These are phyloP conservation scores for Coracopsis vasa DNA, from an alignment of 2,113 vertebrate species.

Conservation along the genomic window DNA sequence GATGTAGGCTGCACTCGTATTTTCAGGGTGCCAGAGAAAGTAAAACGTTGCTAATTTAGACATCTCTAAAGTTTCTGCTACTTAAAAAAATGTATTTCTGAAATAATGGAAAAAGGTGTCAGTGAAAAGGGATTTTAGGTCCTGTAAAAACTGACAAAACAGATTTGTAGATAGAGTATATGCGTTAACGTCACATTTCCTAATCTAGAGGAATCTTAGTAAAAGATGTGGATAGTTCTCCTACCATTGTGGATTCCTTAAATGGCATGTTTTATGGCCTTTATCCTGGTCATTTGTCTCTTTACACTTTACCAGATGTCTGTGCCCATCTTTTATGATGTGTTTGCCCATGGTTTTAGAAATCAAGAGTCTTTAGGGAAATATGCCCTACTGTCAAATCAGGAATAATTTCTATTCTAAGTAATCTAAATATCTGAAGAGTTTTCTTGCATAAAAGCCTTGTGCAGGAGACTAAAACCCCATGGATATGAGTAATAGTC, in stretches of 20 bases:
- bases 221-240: background rate
- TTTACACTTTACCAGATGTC: background rate
- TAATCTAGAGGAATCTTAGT: background rate
- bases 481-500: background rate
- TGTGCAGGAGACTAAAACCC: background rate
- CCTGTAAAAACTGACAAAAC: background rate
- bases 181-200: background rate
- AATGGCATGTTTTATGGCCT: background rate
- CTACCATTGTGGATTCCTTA: background rate
- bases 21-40: background rate
- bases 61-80: background rate
- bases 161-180: background rate
- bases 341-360: background rate
- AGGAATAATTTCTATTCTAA: background rate
- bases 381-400: background rate
- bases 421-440: background rate
- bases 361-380: background rate
- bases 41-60: background rate
- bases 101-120: background rate
- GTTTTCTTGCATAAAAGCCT: background rate
- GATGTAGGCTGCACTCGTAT: background rate
- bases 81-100: background rate
- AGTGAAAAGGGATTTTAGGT: background rate
- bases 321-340: background rate
- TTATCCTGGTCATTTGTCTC: background rate